A percentile compares a stretch with the other conserved stretches of the same genome.
phyloP scores from a whole-genome alignment of 2,888 invertebrate genomes.

The Pyrrhia umbra region DNA sequence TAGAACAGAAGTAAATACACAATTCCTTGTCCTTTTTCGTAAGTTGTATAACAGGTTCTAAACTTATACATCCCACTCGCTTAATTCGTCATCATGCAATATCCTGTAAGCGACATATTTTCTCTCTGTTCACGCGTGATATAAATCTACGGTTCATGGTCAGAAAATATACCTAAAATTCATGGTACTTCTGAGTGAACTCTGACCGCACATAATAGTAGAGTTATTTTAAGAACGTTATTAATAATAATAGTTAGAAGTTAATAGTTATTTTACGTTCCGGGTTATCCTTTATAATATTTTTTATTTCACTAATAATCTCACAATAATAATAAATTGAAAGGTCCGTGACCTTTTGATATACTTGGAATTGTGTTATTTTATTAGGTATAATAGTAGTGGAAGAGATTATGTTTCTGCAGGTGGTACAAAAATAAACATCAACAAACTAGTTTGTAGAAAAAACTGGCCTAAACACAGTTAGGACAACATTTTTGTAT shows the following conservation, averaged over 20 bases:
- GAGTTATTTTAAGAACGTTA: slow-evolving; percentile 6
- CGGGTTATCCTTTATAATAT: slow-evolving; percentile 14
- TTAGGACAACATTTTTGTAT: slow-evolving; percentile 18
- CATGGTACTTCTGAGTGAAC: background rate
- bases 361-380: slow-evolving; percentile 24
- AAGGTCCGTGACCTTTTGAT: slow-evolving; percentile 46
- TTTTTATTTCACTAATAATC: slow-evolving; percentile 14
- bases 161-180: background rate
- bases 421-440: background rate
- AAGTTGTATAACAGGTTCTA: background rate
- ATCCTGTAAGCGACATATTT: too few relatives aligned
- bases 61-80: background rate
- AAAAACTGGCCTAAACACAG: slow-evolving; percentile 27
- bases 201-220: slow-evolving; percentile 11
- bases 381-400: background rate
- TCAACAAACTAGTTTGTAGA: slow-evolving; percentile 43
- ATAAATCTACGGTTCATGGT: background rate
- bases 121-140: too few relatives aligned
- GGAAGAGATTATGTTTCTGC: background rate
- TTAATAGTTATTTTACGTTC: too few relatives aligned
- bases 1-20: too few relatives aligned
- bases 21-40: too few relatives aligned
- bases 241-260: too few relatives aligned
- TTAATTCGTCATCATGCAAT: too few relatives aligned
- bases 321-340: slow-evolving; percentile 20